A percentile compares a stretch with the other conserved stretches of the same genome.
Conservation (phyloP, 2,888 invertebrate genomes). For the Gymnosoma rotundatum region DNA sequence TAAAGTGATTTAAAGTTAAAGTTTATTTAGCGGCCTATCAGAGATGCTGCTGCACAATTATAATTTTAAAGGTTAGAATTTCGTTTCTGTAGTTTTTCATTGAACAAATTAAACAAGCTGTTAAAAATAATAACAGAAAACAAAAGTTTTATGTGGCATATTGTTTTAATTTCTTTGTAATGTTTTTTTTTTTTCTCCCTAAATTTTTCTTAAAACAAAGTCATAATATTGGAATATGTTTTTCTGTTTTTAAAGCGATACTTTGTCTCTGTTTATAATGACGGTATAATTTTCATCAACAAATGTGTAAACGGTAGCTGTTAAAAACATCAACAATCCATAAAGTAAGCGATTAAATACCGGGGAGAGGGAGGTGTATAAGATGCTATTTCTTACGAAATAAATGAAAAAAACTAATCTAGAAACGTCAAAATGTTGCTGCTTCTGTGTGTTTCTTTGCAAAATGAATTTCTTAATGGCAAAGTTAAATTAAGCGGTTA, state of each 20-base stretch:
- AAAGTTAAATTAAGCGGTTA: slow-evolving; percentile 69
- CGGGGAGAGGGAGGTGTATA: background rate
- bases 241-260: slow-evolving; percentile 58
- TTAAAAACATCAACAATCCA: slow-evolving; percentile 45
- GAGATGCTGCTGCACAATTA: background rate
- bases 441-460: slow-evolving; percentile 16
- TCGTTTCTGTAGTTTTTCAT: slow-evolving; percentile 12
- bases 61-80: slow-evolving; percentile 19
- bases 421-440: slow-evolving; percentile 39
- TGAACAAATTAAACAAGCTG: background rate
- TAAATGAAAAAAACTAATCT: slow-evolving; percentile 65
- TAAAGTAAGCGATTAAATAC: slow-evolving; percentile 31
- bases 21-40: background rate
- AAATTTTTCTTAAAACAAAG: slow-evolving; percentile 4
- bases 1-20: slow-evolving; percentile 22
- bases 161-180: slow-evolving; percentile 55
- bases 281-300: slow-evolving; percentile 58
- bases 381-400: slow-evolving; percentile 22
- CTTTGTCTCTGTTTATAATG: slow-evolving; percentile 64
- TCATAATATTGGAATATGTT: slow-evolving; percentile 5
- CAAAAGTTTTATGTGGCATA: slow-evolving; percentile 62
- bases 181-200: background rate
- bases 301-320: slow-evolving; percentile 29
- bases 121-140: slow-evolving; percentile 37
- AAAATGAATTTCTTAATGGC: slow-evolving; percentile 68